phyloP scores from a whole-genome alignment of 2,113 vertebrate genomes.

The Athene noctua region DNA sequence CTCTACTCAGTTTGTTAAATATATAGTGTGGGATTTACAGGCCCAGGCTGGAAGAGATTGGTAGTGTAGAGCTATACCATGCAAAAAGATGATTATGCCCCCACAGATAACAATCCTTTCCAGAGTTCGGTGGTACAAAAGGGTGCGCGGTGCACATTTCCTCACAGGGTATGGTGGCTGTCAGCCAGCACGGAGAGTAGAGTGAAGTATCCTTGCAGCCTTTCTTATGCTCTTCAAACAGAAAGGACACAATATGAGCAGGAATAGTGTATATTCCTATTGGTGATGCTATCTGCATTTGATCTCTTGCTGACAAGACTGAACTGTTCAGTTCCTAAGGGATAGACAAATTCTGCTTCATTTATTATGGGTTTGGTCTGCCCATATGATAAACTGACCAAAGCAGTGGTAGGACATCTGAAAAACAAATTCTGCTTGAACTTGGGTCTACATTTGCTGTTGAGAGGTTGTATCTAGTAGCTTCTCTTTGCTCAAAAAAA shows the following conservation, averaged over 20 bases:
- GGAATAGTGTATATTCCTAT: background rate
- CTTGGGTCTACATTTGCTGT: background rate
- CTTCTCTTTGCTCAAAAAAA: background rate
- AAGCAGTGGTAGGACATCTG: background rate
- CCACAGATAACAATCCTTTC: background rate
- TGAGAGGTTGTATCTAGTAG: background rate
- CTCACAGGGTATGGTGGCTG: background rate
- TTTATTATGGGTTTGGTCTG: background rate
- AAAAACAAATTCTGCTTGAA: background rate
- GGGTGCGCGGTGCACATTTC: background rate
- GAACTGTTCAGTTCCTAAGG: background rate
- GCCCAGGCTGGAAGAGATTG: background rate
- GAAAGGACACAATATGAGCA: background rate
- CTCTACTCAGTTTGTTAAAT: background rate
- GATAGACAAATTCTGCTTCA: background rate
- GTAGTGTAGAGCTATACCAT: background rate
- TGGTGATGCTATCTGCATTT: background rate
- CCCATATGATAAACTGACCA: background rate
- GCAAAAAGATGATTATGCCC: background rate
- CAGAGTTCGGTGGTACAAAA: background rate
- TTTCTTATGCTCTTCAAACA: background rate
- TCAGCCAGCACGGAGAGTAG: background rate
- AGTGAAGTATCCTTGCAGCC: background rate
- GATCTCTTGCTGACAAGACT: background rate
- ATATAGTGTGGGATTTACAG: background rate